phyloP scores from a whole-genome alignment of 2,797 vertebrate genomes.

The Ctenopoma kingsleyae region DNA sequence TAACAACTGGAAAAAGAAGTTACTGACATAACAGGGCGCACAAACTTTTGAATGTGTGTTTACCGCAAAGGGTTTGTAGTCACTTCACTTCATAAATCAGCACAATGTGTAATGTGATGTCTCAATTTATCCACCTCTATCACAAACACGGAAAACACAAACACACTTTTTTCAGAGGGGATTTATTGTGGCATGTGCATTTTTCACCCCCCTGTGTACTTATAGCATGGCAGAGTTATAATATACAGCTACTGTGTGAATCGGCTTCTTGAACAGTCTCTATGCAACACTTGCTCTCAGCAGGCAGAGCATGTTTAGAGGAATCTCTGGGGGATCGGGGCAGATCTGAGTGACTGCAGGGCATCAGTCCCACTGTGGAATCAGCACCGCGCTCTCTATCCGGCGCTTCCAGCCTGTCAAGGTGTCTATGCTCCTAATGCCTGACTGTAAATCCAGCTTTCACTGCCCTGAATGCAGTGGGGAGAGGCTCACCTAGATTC shows the following conservation, averaged over 20 bases:
- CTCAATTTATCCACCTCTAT: not conserved
- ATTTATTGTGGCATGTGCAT: constrained; percentile 11
- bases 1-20: not conserved
- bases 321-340: constrained; percentile 39
- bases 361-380: constrained; percentile 52
- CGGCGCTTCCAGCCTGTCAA: constrained; percentile 46
- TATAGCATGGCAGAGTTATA: constrained; percentile 22
- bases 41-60: not conserved
- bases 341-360: constrained; percentile 37
- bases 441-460: constrained; percentile 55
- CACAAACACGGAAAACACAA: not conserved
- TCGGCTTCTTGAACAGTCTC: constrained; percentile 14
- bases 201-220: not conserved
- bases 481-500: constrained; percentile 15
- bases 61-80: not conserved
- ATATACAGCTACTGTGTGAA: not conserved
- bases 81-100: not conserved
- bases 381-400: constrained; percentile 39
- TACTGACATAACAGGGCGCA: too few relatives aligned
- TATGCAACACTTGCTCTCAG: constrained; percentile 32
- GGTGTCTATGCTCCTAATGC: constrained; percentile 49
- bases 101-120: not conserved
- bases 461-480: not conserved
- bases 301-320: constrained; percentile 43
- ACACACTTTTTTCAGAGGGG: constrained; percentile 2